Base-by-base conservation (phyloP, 2,797 vertebrate genomes). In the Karalla daura region DNA sequence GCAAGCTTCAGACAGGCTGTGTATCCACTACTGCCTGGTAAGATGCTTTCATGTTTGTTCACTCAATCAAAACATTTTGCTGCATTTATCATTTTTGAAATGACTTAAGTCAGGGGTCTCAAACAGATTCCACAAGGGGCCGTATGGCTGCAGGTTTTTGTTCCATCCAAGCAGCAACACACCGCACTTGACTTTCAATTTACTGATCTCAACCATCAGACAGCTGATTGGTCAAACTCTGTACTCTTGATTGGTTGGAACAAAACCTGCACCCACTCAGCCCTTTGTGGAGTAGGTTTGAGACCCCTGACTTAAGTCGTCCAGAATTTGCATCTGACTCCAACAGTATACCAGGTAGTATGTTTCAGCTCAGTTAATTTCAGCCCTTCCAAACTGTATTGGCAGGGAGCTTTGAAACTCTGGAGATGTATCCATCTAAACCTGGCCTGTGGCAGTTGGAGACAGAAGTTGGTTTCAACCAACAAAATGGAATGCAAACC, bases 381-480 rank as follows among this genome's bases (percentile, higher is more conserved):
- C n/a, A n/a, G n/a, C n/a, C n/a, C n/a, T n/a, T 12, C n/a, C n/a
- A 21, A 45, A 47, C 18, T 52, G n/a, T 68, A 10, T 59, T 47
- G 78, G 43, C 85, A 99, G 98, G 97, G 45, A 87, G 92, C 35
- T 97, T 98, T 92, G 93, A 93, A 50, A 97, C 96, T 67, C 82
- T 99, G 76, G 95, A 98, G 93, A 98, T 99, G 97, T 90, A 84
- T 53, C 94, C 96, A 27, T 94, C 95, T 55, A 98, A 93, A 86
- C 92, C 95, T 43, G 98, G 97, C 14, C 91, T 95, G 65, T 99
- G 98, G 98, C 95, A 96, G 77, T 86, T 99, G 68, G 94, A 96
- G 83, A 96, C 96, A 7, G 95, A 96, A 85, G 86, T 98, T 15
- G 96, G 96, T 52, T 88, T 94, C 53, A 93, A 92, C 80, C 96